Base-by-base conservation (phyloP, 2,888 invertebrate genomes). In the Palloptera scutellata region DNA sequence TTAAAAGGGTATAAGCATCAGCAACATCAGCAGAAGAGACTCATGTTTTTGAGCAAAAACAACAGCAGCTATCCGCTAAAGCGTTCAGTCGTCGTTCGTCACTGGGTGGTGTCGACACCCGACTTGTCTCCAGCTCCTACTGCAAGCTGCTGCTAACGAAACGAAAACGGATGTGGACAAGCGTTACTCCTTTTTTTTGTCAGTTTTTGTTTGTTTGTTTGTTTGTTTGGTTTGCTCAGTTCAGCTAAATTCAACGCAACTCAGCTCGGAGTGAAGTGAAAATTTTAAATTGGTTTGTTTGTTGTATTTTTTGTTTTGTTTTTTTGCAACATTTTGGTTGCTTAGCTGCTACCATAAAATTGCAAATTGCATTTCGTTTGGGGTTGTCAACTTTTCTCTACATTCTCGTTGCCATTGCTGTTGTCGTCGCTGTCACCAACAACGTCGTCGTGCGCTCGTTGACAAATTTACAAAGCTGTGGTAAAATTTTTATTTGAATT, bases 261-360 rank as follows among this genome's bases (percentile, higher is more conserved):
- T 61, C 55, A 54, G 60, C 58, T 41, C 61, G 65, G 54, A 63
- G 60, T 59, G 63, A 63, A 70, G 68, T 61, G 74, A 74, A 76
- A 79, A 79, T 77, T 70, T 81, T 75, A 81, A 81, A 80, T 79
- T 79, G 81, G 78, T 77, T 78, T 74, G 76, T 78, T 80, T 77
- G 43, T 15, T 43, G 41, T 20, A 60, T 61, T 63, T 15, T 43
- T 61, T 51, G 62, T 2, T 30, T 30, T 45, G 41, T 51, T n/a
- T 64, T 61, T 64, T 20, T 64, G 54, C 43, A 48, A 13, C 60
- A 64, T 61, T 61, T 69, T 66, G 53, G 62, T 62, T 74, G 73
- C 66, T 71, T 70, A 61, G 20, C 43, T 63, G 48, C 13, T 58
- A 75, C 76, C 78, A 78, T 78, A 78, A 80, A 80, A 78, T 79